phyloP scores from a whole-genome alignment of 2,797 vertebrate species.

The Melopsittacus undulatus region DNA sequence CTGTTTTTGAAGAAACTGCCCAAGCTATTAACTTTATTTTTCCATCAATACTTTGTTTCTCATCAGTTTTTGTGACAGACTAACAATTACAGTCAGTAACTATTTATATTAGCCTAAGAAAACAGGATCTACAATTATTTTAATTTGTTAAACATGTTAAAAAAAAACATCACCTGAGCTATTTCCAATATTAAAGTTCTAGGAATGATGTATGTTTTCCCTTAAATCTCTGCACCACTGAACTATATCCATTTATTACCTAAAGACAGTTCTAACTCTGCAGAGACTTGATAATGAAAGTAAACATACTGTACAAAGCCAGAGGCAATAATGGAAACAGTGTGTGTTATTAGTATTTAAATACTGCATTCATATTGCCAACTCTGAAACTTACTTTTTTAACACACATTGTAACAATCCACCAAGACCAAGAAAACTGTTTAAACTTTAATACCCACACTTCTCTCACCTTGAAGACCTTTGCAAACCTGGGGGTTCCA shows the following conservation, averaged over 20 bases:
- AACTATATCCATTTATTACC: conserved; percentile 10
- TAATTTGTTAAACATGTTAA: not conserved
- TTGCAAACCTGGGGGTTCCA: not conserved
- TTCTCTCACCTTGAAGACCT: not conserved
- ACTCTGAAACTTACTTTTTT: not conserved
- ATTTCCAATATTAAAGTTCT: conserved; percentile 13
- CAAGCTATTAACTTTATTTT: not conserved
- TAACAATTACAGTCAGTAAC: conserved; percentile 7
- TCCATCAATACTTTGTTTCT: conserved; percentile 2
- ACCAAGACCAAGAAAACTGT: not conserved
- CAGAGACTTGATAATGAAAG: conserved; percentile 23
- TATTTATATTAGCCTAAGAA: not conserved
- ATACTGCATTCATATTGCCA: not conserved
- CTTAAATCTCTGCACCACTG: conserved; percentile 21
- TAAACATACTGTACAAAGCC: not conserved
- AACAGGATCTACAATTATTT: not conserved
- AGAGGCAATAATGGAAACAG: not conserved
- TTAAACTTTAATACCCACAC: not conserved
- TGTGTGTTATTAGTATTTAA: not conserved
- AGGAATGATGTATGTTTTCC: not conserved
- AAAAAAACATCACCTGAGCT: conserved; percentile 5
- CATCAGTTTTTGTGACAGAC: not conserved
- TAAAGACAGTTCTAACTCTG: not conserved
- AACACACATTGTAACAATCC: not conserved
- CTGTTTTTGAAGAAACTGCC: conserved; percentile 1